Evolutionary conservation across 2,888 invertebrate species (phyloP).

Genomic region (Asteroscopus sphinx): DNA sequence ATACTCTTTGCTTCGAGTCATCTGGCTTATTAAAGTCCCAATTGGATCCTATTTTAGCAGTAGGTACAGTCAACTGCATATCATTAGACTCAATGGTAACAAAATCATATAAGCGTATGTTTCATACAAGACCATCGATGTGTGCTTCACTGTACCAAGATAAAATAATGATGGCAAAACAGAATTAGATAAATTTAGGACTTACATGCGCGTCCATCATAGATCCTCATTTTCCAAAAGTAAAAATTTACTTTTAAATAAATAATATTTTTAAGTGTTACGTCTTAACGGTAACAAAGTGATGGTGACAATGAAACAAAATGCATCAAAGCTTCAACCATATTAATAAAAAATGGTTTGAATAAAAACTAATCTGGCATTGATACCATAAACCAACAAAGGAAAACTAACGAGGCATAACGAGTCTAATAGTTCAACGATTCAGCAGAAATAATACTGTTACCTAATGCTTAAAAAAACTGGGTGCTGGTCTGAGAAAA

Average conservation of each 20-base stretch:
- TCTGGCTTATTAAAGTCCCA: too few relatives aligned
- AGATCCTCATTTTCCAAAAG: constrained; percentile 59
- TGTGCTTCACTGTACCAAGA: too few relatives aligned
- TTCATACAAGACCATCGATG: too few relatives aligned
- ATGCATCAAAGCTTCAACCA: constrained; percentile 12
- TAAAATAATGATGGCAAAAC: not conserved
- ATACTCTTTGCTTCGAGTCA: too few relatives aligned
- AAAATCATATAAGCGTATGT: too few relatives aligned
- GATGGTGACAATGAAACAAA: constrained; percentile 28
- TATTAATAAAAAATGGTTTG: constrained; percentile 5
- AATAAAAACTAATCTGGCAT: constrained; percentile 53
- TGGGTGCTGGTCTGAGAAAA: not conserved
- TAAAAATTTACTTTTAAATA: constrained; percentile 2
- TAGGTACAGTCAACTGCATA: too few relatives aligned
- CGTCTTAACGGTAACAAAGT: constrained; percentile 15
- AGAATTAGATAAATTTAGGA: not conserved
- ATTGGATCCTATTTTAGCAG: too few relatives aligned
- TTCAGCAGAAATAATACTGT: constrained; percentile 1
- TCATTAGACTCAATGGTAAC: too few relatives aligned
- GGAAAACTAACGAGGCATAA: constrained; percentile 43
- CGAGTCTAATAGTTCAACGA: constrained; percentile 15
- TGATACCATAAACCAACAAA: constrained; percentile 43
- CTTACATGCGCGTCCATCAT: constrained; percentile 56
- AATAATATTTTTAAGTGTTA: not conserved
- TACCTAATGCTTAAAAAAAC: not conserved